These are phyloP conservation scores for Darevskia nairensis DNA, from an alignment of 2,797 vertebrate species.

Conservation along the genomic window DNA sequence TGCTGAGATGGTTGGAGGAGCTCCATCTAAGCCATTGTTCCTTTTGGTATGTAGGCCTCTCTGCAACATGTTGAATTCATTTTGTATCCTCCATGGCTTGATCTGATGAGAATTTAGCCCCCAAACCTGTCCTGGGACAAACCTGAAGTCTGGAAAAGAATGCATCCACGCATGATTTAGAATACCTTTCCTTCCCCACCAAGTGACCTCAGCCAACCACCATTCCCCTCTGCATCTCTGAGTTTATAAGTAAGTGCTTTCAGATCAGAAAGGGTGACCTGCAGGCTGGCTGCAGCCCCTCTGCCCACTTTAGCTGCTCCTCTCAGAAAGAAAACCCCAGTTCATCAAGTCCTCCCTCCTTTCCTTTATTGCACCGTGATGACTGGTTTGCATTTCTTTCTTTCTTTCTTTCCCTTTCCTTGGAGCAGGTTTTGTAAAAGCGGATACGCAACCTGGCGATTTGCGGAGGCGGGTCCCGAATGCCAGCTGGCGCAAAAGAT, in stretches of 20 bases:
- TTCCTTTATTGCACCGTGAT: constrained; percentile 1
- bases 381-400: neutral
- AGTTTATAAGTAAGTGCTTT: neutral
- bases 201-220: neutral
- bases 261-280: neutral
- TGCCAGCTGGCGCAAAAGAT: constrained; percentile 66
- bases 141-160: neutral
- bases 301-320: neutral
- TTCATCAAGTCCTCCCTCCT: neutral
- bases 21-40: neutral
- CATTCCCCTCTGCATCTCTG: neutral
- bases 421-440: constrained; percentile 72
- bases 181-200: neutral
- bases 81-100: neutral
- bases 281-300: neutral
- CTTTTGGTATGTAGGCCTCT: neutral
- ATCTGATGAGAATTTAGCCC: neutral
- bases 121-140: neutral
- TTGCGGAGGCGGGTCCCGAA: constrained; percentile 77
- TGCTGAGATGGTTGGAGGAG: no score
- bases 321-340: neutral
- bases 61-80: neutral
- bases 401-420: constrained; percentile 57
- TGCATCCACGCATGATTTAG: neutral
- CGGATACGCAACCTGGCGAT: constrained; percentile 67